These are phyloP conservation scores for Galeopsomyia nigrocyanea DNA, from an alignment of 2,888 invertebrate genomes.

Conservation along the genomic window DNA sequence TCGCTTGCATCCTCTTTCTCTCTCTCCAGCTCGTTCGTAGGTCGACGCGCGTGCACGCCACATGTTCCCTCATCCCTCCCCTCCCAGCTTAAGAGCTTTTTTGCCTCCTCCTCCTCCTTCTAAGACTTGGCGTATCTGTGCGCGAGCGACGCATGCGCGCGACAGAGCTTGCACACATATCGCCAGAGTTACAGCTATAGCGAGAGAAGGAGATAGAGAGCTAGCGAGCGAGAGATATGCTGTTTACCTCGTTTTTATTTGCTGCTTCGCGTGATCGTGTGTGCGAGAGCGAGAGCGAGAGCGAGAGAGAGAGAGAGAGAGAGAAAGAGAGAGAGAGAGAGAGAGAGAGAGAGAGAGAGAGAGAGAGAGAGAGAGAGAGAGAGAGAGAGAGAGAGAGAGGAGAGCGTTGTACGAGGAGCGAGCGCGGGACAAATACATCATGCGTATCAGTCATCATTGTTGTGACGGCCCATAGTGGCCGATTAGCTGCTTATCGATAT, in stretches of 20 bases:
- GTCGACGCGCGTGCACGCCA: constrained; percentile 43
- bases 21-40: constrained; percentile 6
- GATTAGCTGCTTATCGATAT: no score
- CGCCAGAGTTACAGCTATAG: neutral
- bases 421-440: no score
- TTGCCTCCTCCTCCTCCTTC: constrained; percentile 10
- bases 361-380: neutral
- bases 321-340: constrained; percentile 39
- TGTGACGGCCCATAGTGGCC: no score
- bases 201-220: no score
- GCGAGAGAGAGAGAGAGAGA: constrained; percentile 13
- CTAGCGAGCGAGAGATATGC: neutral
- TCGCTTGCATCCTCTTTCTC: no score
- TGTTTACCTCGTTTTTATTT: no score
- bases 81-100: neutral
- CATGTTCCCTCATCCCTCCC: constrained; percentile 32
- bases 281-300: no score
- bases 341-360: constrained; percentile 26
- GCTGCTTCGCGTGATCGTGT: no score
- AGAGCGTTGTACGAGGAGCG: no score
- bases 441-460: no score
- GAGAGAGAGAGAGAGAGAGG: neutral
- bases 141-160: constrained; percentile 2
- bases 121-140: neutral
- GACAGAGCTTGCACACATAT: constrained; percentile 1